Evolutionary conservation across 1,140 invertebrate genomes (phyloP), one percentile per base, ranked within the genome.

Genomic region (Eriocheir sinensis): DNA sequence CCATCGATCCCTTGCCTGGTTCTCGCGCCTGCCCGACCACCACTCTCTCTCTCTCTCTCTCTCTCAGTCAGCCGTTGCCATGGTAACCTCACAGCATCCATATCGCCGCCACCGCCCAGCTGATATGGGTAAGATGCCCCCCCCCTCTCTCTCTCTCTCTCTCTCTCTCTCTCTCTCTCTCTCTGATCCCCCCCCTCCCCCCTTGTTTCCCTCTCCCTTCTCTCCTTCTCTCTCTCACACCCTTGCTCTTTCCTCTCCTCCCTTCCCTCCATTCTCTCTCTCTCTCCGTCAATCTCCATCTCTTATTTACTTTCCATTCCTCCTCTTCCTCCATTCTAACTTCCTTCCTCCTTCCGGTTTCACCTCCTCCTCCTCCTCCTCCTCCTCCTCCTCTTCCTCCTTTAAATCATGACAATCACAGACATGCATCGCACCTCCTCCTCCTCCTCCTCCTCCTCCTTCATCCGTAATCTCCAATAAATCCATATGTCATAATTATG

Each of bases 141-240:
- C 44, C 44, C 21, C 30, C 21, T 0, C 36, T 48, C 44, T 53
- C 88, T 48, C 40, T 17, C 12, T 8, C 30, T 89, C 36, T 30
- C 88, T 92, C 79, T 80, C 79, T 41, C 79, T n/a, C 27, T 41
- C 72, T 41, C 38, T 38, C 72, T 41, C 48, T 80, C n/a, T 60
- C 91, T 92, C 38, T 92, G 72, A 27, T n/a, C n/a, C 21, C 72
- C 40, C 72, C 27, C 90, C 34, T 6, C 21, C 90, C 40, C 60
- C 81, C 72, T 81, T 72, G 80, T 72, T 81, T 40, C 41, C 90
- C 40, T 34, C 30, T 21, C 60, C 79, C 41, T 34, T 38, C 32
- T 21, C 34, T 79, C 79, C 32, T 30, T 30, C 79, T 44, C 91
- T 79, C 90, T 79, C 40, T 89, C 3, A 8, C n/a, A 15, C 86